phyloP scores from a whole-genome alignment of 2,888 invertebrate species.

The Balanococcus diminutus region DNA sequence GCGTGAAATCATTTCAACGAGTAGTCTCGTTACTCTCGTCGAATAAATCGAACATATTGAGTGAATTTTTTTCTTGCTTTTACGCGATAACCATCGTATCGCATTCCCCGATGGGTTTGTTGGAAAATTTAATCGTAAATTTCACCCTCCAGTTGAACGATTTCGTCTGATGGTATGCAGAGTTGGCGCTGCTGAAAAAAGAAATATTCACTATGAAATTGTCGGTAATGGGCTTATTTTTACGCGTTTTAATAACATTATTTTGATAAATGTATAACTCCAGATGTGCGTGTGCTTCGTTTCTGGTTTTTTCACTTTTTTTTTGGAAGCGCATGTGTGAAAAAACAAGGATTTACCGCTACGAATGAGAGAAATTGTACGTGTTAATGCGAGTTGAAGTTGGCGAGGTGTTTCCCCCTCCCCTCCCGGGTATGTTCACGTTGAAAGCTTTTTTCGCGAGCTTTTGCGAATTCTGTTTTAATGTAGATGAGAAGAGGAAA shows the following conservation, averaged over 20 bases:
- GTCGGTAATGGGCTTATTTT: constrained; percentile 19
- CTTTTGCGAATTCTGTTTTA: background rate
- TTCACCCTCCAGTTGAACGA: background rate
- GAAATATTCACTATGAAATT: background rate
- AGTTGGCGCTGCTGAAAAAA: background rate
- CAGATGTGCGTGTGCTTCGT: background rate
- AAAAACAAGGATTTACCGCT: background rate
- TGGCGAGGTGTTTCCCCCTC: background rate
- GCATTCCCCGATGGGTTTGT: background rate
- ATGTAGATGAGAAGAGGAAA: background rate
- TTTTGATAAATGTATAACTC: constrained; percentile 24
- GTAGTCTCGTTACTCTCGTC: background rate
- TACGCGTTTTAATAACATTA: constrained; percentile 27
- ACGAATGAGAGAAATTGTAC: background rate
- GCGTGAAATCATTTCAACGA: background rate
- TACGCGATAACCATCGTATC: background rate
- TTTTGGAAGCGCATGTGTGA: background rate
- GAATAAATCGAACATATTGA: background rate
- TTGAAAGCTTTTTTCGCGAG: background rate
- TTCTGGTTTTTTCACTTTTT: background rate
- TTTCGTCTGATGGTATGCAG: background rate
- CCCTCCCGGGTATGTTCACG: background rate
- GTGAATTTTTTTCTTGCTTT: background rate
- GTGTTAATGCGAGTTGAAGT: constrained; percentile 8
- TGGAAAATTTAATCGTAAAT: background rate